A percentile compares a stretch with the other conserved stretches of the same genome.
Evolutionary conservation across 2,113 vertebrate genomes (phyloP).

Genomic region (Plecturocebus donacophilus): DNA sequence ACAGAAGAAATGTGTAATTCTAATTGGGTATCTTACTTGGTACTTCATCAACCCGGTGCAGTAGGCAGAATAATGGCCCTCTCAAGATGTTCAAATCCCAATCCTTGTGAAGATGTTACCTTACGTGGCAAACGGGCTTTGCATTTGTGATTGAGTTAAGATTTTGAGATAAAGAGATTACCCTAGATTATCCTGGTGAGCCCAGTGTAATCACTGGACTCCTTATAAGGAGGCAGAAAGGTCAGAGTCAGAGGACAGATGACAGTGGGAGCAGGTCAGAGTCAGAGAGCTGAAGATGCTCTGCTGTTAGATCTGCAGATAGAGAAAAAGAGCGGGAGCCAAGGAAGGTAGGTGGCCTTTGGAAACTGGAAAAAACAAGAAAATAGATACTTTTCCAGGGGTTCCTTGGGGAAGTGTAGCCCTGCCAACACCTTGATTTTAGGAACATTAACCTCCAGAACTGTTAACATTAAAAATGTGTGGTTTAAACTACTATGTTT

Average conservation of each 20-base stretch:
- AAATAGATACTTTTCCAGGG: background rate
- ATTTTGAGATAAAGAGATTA: background rate
- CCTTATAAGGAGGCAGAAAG: background rate
- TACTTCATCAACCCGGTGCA: background rate
- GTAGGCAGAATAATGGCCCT: background rate
- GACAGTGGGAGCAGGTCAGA: background rate
- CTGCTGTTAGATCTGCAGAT: background rate
- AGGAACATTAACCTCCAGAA: background rate
- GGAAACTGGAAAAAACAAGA: background rate
- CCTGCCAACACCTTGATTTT: constrained; percentile 37
- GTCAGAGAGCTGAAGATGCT: background rate
- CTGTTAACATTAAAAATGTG: background rate
- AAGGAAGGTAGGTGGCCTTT: background rate
- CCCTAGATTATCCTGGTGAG: background rate
- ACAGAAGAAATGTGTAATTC: constrained; percentile 49
- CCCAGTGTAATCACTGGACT: background rate
- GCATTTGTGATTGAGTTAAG: background rate
- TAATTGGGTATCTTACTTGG: constrained; percentile 30
- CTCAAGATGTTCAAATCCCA: background rate
- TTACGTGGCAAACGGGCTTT: background rate
- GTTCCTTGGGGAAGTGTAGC: background rate
- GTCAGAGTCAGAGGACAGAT: background rate
- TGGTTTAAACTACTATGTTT: background rate
- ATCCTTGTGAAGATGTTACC: background rate
- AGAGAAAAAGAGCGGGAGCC: background rate